Conservation (phyloP, 2,797 vertebrate species). For the Macroramphosus scolopax region DNA sequence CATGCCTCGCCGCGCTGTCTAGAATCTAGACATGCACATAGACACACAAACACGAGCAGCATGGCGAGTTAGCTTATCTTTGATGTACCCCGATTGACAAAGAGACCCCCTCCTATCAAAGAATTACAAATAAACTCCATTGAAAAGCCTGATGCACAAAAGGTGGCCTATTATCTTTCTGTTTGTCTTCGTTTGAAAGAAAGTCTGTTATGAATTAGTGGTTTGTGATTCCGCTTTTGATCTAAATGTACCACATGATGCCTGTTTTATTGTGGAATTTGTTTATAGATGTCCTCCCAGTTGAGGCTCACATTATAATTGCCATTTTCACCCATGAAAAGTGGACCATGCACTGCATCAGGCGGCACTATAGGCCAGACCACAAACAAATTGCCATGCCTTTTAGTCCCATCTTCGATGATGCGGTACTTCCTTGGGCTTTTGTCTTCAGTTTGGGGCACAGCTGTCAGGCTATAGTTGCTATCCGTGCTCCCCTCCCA, state of each 20-base stretch:
- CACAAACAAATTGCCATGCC: slow-evolving; percentile 67
- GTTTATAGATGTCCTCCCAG: slow-evolving; percentile 17
- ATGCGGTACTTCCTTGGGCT: slow-evolving; percentile 79
- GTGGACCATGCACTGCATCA: slow-evolving; percentile 43
- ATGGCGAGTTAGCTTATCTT: slow-evolving; percentile 62
- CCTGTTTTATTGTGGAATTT: slow-evolving; percentile 14
- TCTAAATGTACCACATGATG: slow-evolving; percentile 35
- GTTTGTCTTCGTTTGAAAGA: slow-evolving; percentile 41
- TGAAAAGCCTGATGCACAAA: slow-evolving; percentile 52
- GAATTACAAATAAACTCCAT: slow-evolving; percentile 69
- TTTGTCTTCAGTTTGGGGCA: slow-evolving; percentile 81
- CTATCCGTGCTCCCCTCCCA: slow-evolving; percentile 72
- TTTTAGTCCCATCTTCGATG: slow-evolving; percentile 76
- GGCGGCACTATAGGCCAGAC: slow-evolving; percentile 45
- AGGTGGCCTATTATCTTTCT: slow-evolving; percentile 47
- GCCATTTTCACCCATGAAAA: slow-evolving; percentile 44
- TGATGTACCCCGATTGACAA: slow-evolving; percentile 67
- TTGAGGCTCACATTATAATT: slow-evolving; percentile 1
- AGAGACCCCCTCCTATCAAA: slow-evolving; percentile 66
- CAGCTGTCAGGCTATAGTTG: slow-evolving; percentile 83
- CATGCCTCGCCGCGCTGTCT: slow-evolving; percentile 44
- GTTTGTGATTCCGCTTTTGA: slow-evolving; percentile 49
- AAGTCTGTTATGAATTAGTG: slow-evolving; percentile 42
- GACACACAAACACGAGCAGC: slow-evolving; percentile 61
- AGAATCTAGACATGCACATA: slow-evolving; percentile 28